These are phyloP conservation scores for Eurois occulta DNA, from an alignment of 2,888 invertebrate species.

Conservation along the genomic window DNA sequence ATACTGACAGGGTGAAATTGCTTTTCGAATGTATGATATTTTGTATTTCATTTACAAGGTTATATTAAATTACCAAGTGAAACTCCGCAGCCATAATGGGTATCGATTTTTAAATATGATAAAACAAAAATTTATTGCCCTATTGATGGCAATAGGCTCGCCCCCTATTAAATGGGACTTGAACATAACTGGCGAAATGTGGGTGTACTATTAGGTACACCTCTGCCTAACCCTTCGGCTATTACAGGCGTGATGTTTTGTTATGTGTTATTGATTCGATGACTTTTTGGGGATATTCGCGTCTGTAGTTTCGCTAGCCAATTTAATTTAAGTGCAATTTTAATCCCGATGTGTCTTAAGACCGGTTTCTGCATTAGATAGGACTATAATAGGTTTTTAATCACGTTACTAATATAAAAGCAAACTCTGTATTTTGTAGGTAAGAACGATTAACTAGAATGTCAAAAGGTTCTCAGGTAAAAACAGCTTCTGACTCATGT, in stretches of 20 bases:
- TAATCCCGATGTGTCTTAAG: background rate
- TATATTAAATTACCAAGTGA: background rate
- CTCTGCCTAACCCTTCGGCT: too few species aligned
- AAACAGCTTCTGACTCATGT: background rate
- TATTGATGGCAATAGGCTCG: too few species aligned
- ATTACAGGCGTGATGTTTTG: too few species aligned
- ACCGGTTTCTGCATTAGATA: background rate
- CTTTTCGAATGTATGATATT: slow-evolving; percentile 29
- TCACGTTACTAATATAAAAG: background rate
- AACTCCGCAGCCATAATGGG: background rate
- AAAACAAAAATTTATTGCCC: background rate
- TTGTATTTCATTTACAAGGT: slow-evolving; percentile 4
- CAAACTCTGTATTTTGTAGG: background rate
- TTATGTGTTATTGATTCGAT: background rate
- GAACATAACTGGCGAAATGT: too few species aligned
- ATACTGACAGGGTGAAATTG: slow-evolving; percentile 35
- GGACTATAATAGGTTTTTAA: background rate
- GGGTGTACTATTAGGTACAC: too few species aligned
- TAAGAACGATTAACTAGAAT: background rate
- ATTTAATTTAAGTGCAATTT: background rate
- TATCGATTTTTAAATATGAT: background rate
- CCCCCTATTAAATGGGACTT: too few species aligned
- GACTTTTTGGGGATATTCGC: background rate
- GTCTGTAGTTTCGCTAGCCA: background rate
- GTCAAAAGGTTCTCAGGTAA: background rate